Evolutionary conservation across 35 echinoderm and acorn worm species (phyloP), one percentile per base, ranked within the genome.

Genomic region (Lytechinus pictus): DNA sequence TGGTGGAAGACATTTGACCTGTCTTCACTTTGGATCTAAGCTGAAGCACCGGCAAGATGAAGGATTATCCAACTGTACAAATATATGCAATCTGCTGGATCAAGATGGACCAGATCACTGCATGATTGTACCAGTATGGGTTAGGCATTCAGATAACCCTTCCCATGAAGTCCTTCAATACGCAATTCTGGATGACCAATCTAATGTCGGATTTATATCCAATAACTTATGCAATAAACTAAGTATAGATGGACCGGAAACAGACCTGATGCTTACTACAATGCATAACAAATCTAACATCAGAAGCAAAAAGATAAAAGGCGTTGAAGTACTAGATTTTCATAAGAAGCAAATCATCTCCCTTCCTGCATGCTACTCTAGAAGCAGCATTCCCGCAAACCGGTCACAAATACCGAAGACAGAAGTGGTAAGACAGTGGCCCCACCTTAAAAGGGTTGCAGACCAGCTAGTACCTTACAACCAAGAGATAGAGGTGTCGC

Each of bases 91-190:
- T 9, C 8, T 27, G 5, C 54, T 10, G 19, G n/a, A 72, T 24
- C 54, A 56, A 9, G 57, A 61, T 27, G 55, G 57, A 9, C 6
- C 52, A 16, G 92, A 96, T 9, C 14, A 87, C 33, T 96, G 58
- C 9, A 96, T 96, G 96, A 94, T 96, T 27, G 86, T 96, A 19
- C 96, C 96, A 4, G 96, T 96, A 86, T n/a, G 60, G 54, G 61
- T 96, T 52, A 53, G 60, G 9, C 56, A 10, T 24, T 71, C 86
- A 54, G 27, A 54, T 9, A 54, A 94, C 57, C 92, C 92, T 4
- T 54, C 6, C 52, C 6, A n/a, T 52, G 95, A 96, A 53, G 13
- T 86, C 52, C 61, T 96, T 9, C 56, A 58, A 9, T 94, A 94
- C 27, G 92, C 92, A 16, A 28, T 94, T 24, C 52, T 94, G 13